These are phyloP conservation scores for Coendou prehensilis DNA, from an alignment of 2,797 vertebrate species.

Conservation along the genomic window DNA sequence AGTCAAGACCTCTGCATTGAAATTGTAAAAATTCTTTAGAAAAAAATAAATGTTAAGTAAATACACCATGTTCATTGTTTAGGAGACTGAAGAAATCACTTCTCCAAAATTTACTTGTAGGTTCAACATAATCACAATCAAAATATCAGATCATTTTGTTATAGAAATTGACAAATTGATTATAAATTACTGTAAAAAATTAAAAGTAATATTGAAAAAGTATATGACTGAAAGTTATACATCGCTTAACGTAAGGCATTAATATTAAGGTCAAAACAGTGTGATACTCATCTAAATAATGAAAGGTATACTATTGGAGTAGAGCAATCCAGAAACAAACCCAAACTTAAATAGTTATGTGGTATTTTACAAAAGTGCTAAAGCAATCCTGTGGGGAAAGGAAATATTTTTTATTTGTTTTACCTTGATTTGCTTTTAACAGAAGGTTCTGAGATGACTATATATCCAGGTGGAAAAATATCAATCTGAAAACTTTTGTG, in stretches of 20 bases:
- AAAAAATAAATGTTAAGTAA: not conserved
- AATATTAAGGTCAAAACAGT: conserved; percentile 24
- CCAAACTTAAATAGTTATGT: not conserved
- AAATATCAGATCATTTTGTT: not conserved
- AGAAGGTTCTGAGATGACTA: not conserved
- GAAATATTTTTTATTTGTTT: conserved; percentile 52
- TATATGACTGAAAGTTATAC: not conserved
- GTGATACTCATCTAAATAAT: not conserved
- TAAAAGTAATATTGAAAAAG: not conserved
- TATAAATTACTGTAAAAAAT: not conserved
- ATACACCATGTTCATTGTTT: not conserved
- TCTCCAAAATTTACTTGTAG: not conserved
- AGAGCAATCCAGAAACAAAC: conserved; percentile 18
- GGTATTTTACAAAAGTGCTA: conserved; percentile 12
- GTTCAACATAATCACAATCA: not conserved
- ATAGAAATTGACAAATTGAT: not conserved
- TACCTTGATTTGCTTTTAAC: conserved; percentile 18
- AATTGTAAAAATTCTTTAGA: not conserved
- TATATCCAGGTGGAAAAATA: not conserved
- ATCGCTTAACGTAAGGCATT: conserved; percentile 6
- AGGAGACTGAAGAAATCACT: not conserved
- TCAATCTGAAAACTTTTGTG: conserved; percentile 32
- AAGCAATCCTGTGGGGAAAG: not conserved
- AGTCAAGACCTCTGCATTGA: not conserved
- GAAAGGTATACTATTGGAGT: not conserved